Conservation (phyloP, 2,113 vertebrate genomes). For the Plecotus auritus region DNA sequence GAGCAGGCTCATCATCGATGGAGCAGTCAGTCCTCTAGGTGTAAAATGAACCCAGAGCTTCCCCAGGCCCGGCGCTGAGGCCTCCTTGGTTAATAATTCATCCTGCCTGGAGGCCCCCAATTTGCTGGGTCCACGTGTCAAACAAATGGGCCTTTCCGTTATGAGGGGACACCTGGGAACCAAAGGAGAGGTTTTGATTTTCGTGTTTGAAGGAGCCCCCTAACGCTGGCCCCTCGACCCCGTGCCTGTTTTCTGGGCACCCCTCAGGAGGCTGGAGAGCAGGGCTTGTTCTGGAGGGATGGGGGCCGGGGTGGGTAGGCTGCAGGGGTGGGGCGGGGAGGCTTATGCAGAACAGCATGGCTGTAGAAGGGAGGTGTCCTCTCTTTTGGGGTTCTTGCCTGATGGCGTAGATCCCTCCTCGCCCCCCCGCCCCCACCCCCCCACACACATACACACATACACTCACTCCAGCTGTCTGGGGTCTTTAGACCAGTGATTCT, state of each 20-base stretch:
- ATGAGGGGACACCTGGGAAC: neutral
- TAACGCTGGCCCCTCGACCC: neutral
- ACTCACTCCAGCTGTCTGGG: neutral
- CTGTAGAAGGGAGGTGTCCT: neutral
- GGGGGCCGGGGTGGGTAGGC: neutral
- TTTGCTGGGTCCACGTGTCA: neutral
- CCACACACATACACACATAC: neutral
- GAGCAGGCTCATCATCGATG: neutral
- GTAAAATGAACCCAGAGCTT: neutral
- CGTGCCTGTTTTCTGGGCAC: neutral
- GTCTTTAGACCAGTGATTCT: neutral
- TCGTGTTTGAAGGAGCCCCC: neutral
- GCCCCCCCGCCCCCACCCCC: accelerated
- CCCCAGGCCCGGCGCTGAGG: neutral
- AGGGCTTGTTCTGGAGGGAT: neutral
- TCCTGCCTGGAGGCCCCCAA: neutral
- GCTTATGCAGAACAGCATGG: neutral
- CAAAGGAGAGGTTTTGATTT: neutral
- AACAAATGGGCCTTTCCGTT: neutral
- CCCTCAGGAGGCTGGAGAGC: neutral
- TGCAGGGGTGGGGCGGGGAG: neutral
- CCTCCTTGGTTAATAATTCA: neutral
- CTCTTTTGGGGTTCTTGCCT: neutral
- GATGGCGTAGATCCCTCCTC: neutral
- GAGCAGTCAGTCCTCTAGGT: neutral